Conservation (phyloP, 2,888 invertebrate species). For the Eupeodes latifasciatus region DNA sequence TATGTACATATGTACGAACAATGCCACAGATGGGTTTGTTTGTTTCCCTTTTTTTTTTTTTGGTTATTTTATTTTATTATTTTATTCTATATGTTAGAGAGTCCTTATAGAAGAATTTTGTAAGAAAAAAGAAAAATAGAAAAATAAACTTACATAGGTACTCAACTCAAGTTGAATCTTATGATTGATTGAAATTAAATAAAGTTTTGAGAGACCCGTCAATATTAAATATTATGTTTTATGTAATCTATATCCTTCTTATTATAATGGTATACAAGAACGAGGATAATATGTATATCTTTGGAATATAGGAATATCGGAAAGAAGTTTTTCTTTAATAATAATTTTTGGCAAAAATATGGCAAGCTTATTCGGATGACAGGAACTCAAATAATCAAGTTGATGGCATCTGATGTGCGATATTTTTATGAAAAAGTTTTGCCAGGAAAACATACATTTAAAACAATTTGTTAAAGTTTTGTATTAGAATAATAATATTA, state of each 20-base stretch:
- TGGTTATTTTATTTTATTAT: slow-evolving; percentile 6
- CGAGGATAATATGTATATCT: too few species aligned
- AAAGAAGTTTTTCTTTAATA: background rate
- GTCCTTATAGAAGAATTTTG: slow-evolving; percentile 27
- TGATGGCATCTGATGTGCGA: slow-evolving; percentile 1
- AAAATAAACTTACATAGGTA: too few species aligned
- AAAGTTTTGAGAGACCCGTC: slow-evolving; percentile 53
- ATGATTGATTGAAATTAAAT: slow-evolving; percentile 66
- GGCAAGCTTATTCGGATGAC: background rate
- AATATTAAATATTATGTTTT: slow-evolving; percentile 7
- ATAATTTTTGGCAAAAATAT: background rate
- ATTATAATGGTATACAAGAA: too few species aligned
- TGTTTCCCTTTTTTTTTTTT: slow-evolving; percentile 2
- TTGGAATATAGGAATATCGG: background rate
- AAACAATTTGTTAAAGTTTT: background rate
- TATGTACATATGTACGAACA: too few species aligned
- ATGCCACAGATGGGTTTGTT: slow-evolving; percentile 43
- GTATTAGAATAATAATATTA: background rate
- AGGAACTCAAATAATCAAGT: background rate
- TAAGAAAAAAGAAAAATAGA: slow-evolving; percentile 28
- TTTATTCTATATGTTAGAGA: background rate
- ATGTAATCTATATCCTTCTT: background rate
- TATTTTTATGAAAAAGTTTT: background rate
- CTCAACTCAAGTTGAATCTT: slow-evolving; percentile 40
- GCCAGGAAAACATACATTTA: background rate